A percentile compares a stretch with the other conserved stretches of the same genome.
These are phyloP conservation scores for Ellobius talpinus DNA, from an alignment of 2,113 vertebrate genomes.

Conservation along the genomic window DNA sequence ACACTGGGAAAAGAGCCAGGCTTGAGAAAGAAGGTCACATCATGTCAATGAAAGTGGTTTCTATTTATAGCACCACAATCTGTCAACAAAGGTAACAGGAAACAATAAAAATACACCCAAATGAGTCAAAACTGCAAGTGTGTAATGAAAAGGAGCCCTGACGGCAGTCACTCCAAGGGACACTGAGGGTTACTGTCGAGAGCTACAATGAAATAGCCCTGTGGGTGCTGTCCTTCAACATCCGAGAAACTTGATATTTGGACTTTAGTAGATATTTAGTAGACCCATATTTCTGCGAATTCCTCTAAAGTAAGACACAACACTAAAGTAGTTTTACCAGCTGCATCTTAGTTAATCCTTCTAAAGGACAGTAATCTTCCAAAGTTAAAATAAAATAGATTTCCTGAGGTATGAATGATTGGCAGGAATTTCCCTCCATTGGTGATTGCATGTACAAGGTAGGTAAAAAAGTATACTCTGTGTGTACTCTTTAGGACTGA, in stretches of 20 bases:
- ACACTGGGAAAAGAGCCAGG: constrained; percentile 61
- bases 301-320: constrained; percentile 19
- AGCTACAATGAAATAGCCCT: constrained; percentile 24
- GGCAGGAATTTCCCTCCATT: constrained; percentile 48
- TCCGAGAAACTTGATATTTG: not conserved
- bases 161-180: not conserved
- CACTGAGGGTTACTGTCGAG: not conserved
- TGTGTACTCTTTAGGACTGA: not conserved
- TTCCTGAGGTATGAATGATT: constrained; percentile 72
- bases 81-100: constrained; percentile 10
- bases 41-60: constrained; percentile 60
- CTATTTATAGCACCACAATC: constrained; percentile 71
- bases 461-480: not conserved
- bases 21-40: constrained; percentile 66
- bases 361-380: constrained; percentile 58
- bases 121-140: constrained; percentile 20
- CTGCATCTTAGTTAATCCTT: constrained; percentile 61
- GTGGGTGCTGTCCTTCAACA: not conserved
- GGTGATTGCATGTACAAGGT: not conserved
- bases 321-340: constrained; percentile 53
- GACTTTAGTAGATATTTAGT: not conserved
- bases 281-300: not conserved
- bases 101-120: constrained; percentile 56
- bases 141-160: not conserved
- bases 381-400: constrained; percentile 62